phyloP scores from a whole-genome alignment of 2,113 vertebrate genomes.

The Neotoma lepida region DNA sequence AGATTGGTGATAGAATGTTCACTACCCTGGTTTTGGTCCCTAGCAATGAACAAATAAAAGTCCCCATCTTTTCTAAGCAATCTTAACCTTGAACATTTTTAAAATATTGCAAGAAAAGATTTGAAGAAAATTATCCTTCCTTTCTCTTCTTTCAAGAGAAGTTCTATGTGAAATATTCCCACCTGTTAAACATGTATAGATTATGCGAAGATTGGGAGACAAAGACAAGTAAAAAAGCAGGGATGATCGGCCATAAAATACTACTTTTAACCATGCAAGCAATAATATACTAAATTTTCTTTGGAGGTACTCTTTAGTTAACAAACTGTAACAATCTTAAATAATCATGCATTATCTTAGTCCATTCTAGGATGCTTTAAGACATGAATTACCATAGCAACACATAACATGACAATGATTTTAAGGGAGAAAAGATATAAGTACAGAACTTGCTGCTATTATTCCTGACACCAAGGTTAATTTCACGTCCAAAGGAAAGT shows the following conservation, averaged over 20 bases:
- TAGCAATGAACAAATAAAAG: not conserved
- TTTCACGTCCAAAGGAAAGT: not conserved
- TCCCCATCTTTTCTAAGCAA: not conserved
- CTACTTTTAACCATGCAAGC: not conserved
- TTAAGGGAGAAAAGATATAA: not conserved
- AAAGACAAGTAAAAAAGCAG: not conserved
- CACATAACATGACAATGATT: slow-evolving; percentile 17
- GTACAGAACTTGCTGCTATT: not conserved
- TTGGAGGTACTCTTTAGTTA: slow-evolving; percentile 47
- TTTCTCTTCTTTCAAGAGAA: slow-evolving; percentile 49
- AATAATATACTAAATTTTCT: slow-evolving; percentile 1
- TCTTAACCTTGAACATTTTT: slow-evolving; percentile 10
- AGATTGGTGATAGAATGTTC: not conserved
- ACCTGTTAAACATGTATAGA: not conserved
- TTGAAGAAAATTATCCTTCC: not conserved
- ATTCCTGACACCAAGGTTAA: not conserved
- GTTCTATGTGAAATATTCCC: slow-evolving; percentile 3
- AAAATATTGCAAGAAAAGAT: slow-evolving; percentile 15
- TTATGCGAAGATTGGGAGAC: slow-evolving; percentile 2
- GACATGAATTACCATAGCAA: slow-evolving; percentile 34
- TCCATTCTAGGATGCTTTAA: not conserved
- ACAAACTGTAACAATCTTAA: not conserved
- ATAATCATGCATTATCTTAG: slow-evolving; percentile 22
- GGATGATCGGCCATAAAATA: not conserved
- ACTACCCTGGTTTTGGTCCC: not conserved